Percentiles rank a stretch among this genome's conserved stretches.
Evolutionary conservation across 2,888 invertebrate genomes (phyloP).

Genomic region (Pyrrhosoma nymphula): DNA sequence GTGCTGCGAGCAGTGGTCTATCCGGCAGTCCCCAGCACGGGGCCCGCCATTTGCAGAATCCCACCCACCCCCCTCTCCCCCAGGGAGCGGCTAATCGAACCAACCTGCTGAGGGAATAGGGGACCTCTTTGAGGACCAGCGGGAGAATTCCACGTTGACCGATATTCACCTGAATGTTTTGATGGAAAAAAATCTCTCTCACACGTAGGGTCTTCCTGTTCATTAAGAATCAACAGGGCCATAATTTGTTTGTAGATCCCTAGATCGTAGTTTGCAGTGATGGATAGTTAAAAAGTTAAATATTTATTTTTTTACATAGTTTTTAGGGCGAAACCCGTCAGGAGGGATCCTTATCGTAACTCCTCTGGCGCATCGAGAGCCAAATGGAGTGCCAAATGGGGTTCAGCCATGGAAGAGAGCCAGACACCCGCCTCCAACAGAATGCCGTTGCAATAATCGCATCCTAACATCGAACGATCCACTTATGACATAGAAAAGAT

Average conservation of each 20-base stretch:
- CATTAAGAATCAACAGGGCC: not conserved
- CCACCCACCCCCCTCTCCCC: not conserved
- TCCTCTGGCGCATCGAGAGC: not conserved
- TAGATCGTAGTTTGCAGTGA: not conserved
- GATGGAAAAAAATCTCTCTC: not conserved
- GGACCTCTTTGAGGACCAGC: not conserved
- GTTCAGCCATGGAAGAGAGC: not conserved
- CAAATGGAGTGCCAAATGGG: not conserved
- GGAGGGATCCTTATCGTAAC: not conserved
- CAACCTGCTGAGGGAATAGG: not conserved
- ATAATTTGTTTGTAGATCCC: not conserved
- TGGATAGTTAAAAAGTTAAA: not conserved
- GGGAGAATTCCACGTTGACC: not conserved
- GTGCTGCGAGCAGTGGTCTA: not conserved
- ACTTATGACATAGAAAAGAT: not conserved
- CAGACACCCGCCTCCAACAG: not conserved
- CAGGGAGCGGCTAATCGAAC: not conserved
- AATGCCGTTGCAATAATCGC: not conserved
- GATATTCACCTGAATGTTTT: not conserved
- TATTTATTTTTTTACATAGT: not conserved
- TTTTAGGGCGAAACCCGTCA: not conserved
- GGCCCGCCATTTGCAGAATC: not conserved
- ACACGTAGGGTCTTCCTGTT: not conserved
- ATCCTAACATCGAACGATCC: not conserved
- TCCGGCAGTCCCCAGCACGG: not conserved